A percentile compares a stretch with the other conserved stretches of the same genome.
phyloP scores from a whole-genome alignment of 2,797 vertebrate genomes.

The Sebastes variabilis region DNA sequence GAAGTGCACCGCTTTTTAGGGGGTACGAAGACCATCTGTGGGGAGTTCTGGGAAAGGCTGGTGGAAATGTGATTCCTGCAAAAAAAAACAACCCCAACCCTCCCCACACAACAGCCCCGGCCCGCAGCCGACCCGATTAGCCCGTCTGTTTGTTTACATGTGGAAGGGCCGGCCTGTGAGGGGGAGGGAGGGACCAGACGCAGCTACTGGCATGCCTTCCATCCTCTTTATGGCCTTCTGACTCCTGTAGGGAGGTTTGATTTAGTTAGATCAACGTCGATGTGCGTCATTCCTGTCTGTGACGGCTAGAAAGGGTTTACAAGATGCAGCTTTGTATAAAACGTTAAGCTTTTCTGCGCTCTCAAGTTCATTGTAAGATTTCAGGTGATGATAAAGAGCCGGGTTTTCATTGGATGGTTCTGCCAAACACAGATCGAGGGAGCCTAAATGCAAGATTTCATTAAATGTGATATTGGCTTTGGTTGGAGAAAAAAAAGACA shows the following conservation, averaged over 20 bases:
- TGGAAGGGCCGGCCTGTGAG: slow-evolving; percentile 12
- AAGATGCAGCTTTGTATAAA: neutral
- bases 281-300: neutral
- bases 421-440: neutral
- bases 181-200: slow-evolving; percentile 14
- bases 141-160: slow-evolving; percentile 60
- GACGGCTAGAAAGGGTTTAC: neutral
- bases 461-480: neutral
- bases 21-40: slow-evolving; percentile 30
- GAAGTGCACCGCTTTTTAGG: neutral
- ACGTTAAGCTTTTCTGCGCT: neutral
- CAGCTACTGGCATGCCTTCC: slow-evolving; percentile 50
- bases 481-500: neutral
- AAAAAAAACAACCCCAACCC: neutral
- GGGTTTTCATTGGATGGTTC: neutral
- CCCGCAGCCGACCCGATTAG: slow-evolving; percentile 11
- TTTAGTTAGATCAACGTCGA: neutral
- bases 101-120: neutral
- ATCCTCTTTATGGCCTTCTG: slow-evolving; percentile 29
- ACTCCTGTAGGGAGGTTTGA: slow-evolving; percentile 8
- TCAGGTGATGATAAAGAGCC: neutral
- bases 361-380: neutral
- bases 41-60: slow-evolving; percentile 43
- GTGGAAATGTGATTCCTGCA: slow-evolving; percentile 54
- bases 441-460: neutral